phyloP scores from a whole-genome alignment of 2,797 vertebrate genomes.

The Anguilla pacifica region DNA sequence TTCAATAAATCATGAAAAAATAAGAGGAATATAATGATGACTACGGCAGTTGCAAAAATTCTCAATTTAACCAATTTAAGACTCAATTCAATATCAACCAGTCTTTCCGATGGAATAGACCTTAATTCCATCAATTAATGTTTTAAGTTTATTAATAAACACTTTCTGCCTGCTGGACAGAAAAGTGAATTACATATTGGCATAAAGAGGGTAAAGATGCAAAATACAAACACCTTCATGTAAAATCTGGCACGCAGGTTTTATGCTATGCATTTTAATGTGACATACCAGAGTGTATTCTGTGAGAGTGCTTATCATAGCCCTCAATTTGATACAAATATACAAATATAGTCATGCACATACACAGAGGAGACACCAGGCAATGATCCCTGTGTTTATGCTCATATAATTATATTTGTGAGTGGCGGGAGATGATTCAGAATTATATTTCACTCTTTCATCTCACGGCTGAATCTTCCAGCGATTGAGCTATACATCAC shows the following conservation, averaged over 20 bases:
- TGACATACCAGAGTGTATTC: not conserved
- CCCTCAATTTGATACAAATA: not conserved
- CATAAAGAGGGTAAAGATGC: not conserved
- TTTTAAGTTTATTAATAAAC: not conserved
- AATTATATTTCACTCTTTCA: not conserved
- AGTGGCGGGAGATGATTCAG: conserved; percentile 5
- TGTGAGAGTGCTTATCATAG: not conserved
- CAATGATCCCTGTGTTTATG: not conserved
- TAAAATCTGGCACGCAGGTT: not conserved
- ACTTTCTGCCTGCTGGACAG: not conserved
- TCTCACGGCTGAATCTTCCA: not conserved
- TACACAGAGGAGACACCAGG: not conserved
- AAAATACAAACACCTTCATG: not conserved
- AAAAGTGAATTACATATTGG: not conserved
- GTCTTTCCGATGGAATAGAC: not conserved
- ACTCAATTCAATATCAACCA: not conserved
- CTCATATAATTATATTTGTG: not conserved
- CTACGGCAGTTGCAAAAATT: not conserved
- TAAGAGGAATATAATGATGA: not conserved
- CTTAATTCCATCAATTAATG: not conserved
- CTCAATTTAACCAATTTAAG: not conserved
- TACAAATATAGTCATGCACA: not conserved
- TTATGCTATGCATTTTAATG: not conserved
- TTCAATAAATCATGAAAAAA: not conserved
- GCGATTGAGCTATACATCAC: conserved; percentile 18